These are phyloP conservation scores for Scomber japonicus DNA, from an alignment of 2,113 vertebrate genomes.

Conservation along the genomic window DNA sequence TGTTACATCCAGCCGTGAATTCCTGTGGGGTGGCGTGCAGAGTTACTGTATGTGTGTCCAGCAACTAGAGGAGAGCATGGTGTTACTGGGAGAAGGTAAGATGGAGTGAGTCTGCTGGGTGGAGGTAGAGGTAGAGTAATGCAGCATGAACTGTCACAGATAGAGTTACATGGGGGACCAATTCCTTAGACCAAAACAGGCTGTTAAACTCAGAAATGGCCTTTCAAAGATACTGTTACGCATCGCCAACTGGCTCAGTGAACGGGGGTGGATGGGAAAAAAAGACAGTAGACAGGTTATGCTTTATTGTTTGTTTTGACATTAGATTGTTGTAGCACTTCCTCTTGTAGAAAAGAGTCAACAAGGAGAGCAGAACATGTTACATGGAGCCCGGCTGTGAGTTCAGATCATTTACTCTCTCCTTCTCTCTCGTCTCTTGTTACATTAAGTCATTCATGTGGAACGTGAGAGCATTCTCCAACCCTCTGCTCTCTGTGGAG, in stretches of 20 bases:
- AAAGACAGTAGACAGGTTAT: conserved; percentile 14
- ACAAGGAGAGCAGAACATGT: conserved; percentile 23
- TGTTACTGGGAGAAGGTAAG: conserved; percentile 20
- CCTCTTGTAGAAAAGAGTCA: conserved; percentile 28
- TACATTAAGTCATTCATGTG: conserved; percentile 72
- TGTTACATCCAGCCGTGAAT: conserved; percentile 73
- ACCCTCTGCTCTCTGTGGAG: conserved; percentile 16
- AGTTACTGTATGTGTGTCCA: conserved; percentile 40
- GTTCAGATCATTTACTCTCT: conserved; percentile 33
- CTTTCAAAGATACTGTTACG: conserved; percentile 46
- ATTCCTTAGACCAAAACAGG: conserved; percentile 42
- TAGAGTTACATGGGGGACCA: conserved; percentile 67
- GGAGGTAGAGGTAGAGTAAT: conserved; percentile 48
- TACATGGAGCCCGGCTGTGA: conserved; percentile 38
- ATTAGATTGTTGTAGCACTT: conserved; percentile 41
- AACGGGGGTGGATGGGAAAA: background rate
- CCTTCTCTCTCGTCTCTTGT: conserved; percentile 49
- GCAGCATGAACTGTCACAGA: conserved; percentile 58
- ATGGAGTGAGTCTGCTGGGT: conserved; percentile 2
- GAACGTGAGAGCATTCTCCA: conserved; percentile 44
- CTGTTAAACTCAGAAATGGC: conserved; percentile 51
- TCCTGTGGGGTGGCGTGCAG: conserved; percentile 48
- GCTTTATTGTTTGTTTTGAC: conserved; percentile 55
- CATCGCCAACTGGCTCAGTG: background rate
- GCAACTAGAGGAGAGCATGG: conserved; percentile 14